Base-by-base conservation (phyloP, 2,888 invertebrate species). In the Amiota mariae region DNA sequence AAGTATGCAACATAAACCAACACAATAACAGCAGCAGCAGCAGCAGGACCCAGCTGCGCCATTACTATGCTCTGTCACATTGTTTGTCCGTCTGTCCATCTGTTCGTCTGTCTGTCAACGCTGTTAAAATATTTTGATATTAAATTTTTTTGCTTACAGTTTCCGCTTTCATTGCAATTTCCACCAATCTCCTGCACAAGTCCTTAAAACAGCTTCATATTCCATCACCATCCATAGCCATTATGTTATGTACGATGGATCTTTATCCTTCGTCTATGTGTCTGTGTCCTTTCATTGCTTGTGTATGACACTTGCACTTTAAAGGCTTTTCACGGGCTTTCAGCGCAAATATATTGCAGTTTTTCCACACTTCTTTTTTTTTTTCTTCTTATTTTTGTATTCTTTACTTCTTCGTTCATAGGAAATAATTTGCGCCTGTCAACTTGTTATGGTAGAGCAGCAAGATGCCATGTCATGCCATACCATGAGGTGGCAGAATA, bases 71-170 rank as follows among this genome's bases (percentile, higher is more conserved):
- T 4, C 18, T 1, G 18, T 10, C 24, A 73, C 70, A 47, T 64
- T 71, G 61, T 59, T 59, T 70, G 24, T 63, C 51, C 70, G 59
- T 56, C n/a, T 51, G 8, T n/a, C n/a, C n/a, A n/a, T n/a, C n/a
- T n/a, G 12, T 56, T 12, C 13, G 12, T 61, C 13, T 67, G 51
- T 67, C 18, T 66, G 74, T 72, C 77, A 66, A 24, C 67, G 73
- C 64, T 78, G 76, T 73, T 77, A 72, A 76, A 79, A 80, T 81
- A 83, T 82, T 84, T 77, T 71, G 66, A 78, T 83, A 85, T 82
- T 82, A 82, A 77, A 82, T 82, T 81, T 75, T 75, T 51, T 48
- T 18, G 59, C 57, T 63, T 64, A 51, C 64, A 36, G 46, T 18
- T 57, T 36, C 46, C 57, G 59, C 70, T 70, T 47, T 56, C 56